phyloP scores from a whole-genome alignment of 2,113 vertebrate genomes.

The Haplotaxodon microlepis region DNA sequence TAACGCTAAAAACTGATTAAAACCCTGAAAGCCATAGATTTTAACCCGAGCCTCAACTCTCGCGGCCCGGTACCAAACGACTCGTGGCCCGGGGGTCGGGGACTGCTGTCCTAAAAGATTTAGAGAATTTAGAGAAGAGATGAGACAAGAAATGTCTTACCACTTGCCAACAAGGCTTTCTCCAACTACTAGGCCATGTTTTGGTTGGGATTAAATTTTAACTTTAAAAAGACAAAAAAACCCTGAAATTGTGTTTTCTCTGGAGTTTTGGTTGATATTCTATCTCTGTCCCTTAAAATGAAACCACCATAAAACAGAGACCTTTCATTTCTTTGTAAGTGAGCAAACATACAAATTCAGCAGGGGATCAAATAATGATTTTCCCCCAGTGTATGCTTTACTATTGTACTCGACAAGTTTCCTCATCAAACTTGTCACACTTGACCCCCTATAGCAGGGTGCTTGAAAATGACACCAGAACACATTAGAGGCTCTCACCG shows the following conservation, averaged over 20 bases:
- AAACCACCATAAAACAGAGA: not conserved
- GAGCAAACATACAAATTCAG: not conserved
- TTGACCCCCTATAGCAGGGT: not conserved
- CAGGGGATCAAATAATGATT: not conserved
- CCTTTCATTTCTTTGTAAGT: not conserved
- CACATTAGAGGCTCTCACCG: not conserved
- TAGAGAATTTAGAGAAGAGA: not conserved
- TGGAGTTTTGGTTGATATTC: not conserved
- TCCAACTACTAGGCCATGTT: not conserved
- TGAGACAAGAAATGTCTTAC: not conserved
- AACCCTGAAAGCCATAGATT: not conserved
- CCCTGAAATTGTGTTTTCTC: not conserved
- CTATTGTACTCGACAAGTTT: not conserved
- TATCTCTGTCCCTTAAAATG: not conserved
- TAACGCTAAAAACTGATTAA: rapidly evolving
- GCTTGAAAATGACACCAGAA: not conserved
- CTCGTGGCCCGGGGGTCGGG: not conserved
- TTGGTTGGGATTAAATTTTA: not conserved
- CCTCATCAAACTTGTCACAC: not conserved
- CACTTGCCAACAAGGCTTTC: not conserved
- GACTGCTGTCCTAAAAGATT: not conserved
- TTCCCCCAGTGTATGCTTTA: rapidly evolving
- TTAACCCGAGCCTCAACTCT: not conserved
- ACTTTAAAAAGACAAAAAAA: not conserved
- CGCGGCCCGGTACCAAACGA: rapidly evolving